Evolutionary conservation across 2,797 vertebrate species (phyloP).

Genomic region (Tangara arthus): DNA sequence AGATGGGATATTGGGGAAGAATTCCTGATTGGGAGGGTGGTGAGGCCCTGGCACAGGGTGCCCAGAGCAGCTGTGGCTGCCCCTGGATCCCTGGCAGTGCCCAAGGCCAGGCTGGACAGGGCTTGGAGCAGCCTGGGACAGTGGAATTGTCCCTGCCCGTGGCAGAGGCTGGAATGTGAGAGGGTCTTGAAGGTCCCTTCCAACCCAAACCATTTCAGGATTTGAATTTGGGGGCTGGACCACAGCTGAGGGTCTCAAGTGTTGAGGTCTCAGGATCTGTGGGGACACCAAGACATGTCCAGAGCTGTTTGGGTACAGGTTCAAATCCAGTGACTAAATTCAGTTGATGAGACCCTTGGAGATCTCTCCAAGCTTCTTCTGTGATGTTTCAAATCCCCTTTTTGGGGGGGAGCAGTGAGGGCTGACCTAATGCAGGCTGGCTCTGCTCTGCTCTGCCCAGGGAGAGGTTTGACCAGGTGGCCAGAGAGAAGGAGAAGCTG

Average conservation of each 20-base stretch:
- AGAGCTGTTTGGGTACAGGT: neutral
- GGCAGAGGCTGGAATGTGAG: accelerated
- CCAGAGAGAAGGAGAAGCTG: slow-evolving; percentile 91
- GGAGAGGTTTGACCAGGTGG: slow-evolving; percentile 85
- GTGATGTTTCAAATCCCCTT: too few relatives aligned
- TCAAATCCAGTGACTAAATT: neutral
- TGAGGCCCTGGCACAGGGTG: neutral
- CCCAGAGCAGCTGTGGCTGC: neutral
- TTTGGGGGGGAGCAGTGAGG: neutral
- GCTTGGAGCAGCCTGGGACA: accelerated
- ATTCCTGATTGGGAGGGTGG: accelerated
- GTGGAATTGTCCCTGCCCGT: neutral
- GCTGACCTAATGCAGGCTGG: neutral
- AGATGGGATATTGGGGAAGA: neutral
- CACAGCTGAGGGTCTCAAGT: neutral
- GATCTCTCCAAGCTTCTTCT: neutral
- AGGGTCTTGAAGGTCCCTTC: neutral
- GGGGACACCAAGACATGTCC: neutral
- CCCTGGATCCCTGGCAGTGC: neutral
- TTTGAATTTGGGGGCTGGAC: accelerated
- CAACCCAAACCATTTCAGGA: neutral
- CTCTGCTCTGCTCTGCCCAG: slow-evolving; percentile 63
- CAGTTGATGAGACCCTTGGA: neutral
- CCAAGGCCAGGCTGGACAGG: accelerated
- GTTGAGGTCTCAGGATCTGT: neutral